phyloP scores from a whole-genome alignment of 2,113 vertebrate genomes.

The Carlito syrichta region DNA sequence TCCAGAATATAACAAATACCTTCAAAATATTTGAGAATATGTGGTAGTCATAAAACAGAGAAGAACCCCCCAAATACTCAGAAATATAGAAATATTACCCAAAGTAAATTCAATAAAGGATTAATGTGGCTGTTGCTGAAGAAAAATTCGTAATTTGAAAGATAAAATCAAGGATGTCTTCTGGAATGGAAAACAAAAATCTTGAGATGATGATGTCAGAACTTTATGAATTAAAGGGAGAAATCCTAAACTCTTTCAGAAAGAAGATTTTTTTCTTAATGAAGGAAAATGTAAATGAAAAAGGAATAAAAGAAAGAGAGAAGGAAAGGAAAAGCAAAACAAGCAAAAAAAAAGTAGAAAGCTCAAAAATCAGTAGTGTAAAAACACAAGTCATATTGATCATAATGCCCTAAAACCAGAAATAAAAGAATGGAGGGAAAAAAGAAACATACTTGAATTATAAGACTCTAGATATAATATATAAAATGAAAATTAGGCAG shows the following conservation, averaged over 20 bases:
- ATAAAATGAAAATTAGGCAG: neutral
- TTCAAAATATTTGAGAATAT: neutral
- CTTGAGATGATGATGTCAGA: neutral
- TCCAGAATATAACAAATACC: neutral
- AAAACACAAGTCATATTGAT: neutral
- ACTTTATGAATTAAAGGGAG: neutral
- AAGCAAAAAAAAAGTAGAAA: neutral
- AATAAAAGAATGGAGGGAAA: neutral
- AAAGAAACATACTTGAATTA: neutral
- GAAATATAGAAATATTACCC: neutral
- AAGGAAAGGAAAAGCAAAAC: neutral
- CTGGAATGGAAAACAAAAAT: neutral
- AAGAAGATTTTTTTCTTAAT: neutral
- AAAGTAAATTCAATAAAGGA: neutral
- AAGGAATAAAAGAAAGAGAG: neutral
- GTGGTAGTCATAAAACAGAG: neutral
- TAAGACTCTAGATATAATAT: neutral
- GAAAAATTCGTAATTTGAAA: slow-evolving; percentile 5
- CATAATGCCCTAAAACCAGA: neutral
- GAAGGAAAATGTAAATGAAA: neutral
- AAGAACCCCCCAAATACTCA: neutral
- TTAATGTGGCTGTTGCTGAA: neutral
- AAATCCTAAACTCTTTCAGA: neutral
- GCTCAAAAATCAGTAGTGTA: neutral
- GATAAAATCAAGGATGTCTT: neutral